Base-by-base conservation (phyloP, 2,888 invertebrate genomes). In the Sarcophaga subvicina region DNA sequence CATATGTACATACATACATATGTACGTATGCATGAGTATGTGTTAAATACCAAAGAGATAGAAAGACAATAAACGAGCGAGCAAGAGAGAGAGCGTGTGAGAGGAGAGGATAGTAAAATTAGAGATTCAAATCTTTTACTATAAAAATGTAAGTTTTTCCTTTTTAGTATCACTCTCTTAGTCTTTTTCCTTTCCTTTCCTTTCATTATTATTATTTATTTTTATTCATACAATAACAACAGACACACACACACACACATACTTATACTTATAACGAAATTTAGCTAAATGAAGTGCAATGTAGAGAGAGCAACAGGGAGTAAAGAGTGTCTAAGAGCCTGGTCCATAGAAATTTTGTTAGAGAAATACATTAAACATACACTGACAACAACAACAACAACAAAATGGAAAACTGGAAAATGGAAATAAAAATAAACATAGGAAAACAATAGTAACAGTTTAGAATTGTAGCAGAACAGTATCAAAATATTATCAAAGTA, bases 91-190 rank as follows among this genome's bases (percentile, higher is more conserved):
- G 49, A 49, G 49, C 10, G 12, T 10, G 49, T 49, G 3, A 49
- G 49, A 12, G 54, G 17, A 17, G 5, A 17, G 17, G 54, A 1
- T 4, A 17, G 14, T 54, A 54, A 64, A 82, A 76, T 77, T 83
- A 83, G 59, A 83, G 82, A 83, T 83, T 83, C 82, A 83, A 83
- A 83, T 83, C 82, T 83, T 69, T 83, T 66, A 60, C 77, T 77
- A 77, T 71, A 71, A 54, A 83, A 83, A 83, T 77, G 60, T 77
- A 83, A 83, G 82, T 83, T 83, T 71, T 66, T 54, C 54, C 54
- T 17, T 59, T 37, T 71, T 70, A 49, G 49, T 22, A 54, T 12
- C 49, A 25, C 20, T 70, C 22, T 54, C 17, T 54, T 8, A 1
- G 0, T 37, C 37, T 37, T 2, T 37, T 2, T 37, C 37, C 2